These are phyloP conservation scores for Dicerorhinus sumatrensis DNA, from an alignment of 2,113 vertebrate species.

Conservation along the genomic window DNA sequence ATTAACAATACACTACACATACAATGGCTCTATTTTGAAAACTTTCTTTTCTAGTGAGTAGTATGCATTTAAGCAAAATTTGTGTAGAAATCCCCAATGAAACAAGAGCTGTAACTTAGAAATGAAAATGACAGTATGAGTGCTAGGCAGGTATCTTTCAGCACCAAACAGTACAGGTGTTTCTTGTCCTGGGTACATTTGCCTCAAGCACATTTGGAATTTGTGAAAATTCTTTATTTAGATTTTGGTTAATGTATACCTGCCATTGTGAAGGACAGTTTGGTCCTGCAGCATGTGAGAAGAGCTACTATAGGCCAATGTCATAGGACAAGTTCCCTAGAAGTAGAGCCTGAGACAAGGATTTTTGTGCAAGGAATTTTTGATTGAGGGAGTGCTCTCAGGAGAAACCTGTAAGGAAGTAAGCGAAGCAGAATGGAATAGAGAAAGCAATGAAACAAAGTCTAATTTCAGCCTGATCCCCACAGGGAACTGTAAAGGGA, in stretches of 20 bases:
- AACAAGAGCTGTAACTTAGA: not conserved
- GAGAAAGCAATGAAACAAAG: not conserved
- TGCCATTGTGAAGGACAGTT: not conserved
- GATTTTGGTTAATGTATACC: not conserved
- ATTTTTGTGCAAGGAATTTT: not conserved
- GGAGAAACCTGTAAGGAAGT: not conserved
- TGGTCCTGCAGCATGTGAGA: not conserved
- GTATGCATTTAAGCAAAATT: not conserved
- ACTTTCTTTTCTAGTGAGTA: not conserved
- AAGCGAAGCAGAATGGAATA: not conserved
- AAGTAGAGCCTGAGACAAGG: not conserved
- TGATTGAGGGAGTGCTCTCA: not conserved
- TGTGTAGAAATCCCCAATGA: not conserved
- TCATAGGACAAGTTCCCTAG: not conserved
- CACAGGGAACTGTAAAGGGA: not conserved
- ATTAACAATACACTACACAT: not conserved
- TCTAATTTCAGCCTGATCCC: not conserved
- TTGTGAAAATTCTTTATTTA: not conserved
- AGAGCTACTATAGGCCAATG: not conserved
- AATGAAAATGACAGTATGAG: not conserved
- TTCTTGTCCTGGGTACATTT: not conserved
- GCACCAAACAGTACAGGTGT: not conserved
- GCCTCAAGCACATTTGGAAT: not conserved
- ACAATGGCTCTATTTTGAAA: not conserved
- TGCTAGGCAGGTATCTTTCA: not conserved